Percentiles rank a stretch among this genome's conserved stretches.
These are phyloP conservation scores for Cyrtonyx montezumae DNA, from an alignment of 2,113 vertebrate genomes.

Conservation along the genomic window DNA sequence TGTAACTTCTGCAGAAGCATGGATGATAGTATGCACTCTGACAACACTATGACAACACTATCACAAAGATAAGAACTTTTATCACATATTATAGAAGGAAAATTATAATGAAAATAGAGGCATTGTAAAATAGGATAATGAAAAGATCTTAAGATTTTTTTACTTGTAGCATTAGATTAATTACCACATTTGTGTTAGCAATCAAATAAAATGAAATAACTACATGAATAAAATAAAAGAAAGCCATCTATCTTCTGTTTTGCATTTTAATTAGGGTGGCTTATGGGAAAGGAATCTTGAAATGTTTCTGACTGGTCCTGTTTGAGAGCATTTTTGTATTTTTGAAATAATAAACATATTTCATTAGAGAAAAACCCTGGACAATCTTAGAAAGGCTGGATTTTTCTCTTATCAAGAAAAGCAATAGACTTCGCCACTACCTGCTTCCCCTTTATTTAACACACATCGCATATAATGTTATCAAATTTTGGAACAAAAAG, in stretches of 20 bases:
- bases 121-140: neutral
- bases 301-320: neutral
- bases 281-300: neutral
- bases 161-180: neutral
- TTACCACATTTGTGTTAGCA: neutral
- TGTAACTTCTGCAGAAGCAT: neutral
- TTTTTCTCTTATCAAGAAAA: neutral
- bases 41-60: neutral
- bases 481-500: neutral
- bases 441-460: neutral
- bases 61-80: neutral
- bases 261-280: neutral
- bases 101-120: neutral
- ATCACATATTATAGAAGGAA: neutral
- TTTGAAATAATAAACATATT: neutral
- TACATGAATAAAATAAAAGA: neutral
- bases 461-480: neutral
- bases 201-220: neutral
- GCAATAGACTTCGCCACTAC: neutral
- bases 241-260: neutral
- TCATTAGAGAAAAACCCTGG: neutral
- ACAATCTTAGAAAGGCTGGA: neutral
- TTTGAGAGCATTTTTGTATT: neutral
- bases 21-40: accelerated
- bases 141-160: neutral